Evolutionary conservation across 2,113 vertebrate species (phyloP), one percentile per base, ranked within the genome.

Genomic region (Oncorhynchus mykiss): DNA sequence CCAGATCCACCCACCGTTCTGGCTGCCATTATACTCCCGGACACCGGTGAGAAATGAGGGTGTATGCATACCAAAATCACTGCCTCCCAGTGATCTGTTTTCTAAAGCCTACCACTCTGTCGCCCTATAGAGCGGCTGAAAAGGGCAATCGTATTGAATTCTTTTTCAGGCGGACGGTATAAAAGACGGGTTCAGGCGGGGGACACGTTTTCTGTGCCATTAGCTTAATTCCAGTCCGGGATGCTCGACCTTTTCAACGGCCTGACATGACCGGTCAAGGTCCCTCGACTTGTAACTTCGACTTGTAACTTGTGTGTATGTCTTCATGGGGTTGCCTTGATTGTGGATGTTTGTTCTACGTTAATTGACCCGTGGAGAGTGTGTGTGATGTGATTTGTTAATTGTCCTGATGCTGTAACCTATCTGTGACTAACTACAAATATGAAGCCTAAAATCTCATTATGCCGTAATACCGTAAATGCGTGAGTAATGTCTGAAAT

Each of bases 141-240:
- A 85, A 86, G 76, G 71, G 27, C 16, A 9, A 20, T 75, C 85
- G 79, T 90, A 83, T 85, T 88, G 84, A 88, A 88, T 88, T 87
- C 72, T 27, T 76, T 85, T 91, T 90, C 78, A 87, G 81, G 84
- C 70, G 78, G 90, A 88, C 82, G 86, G 81, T 86, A 79, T 87
- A 80, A 79, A 62, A 34, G 78, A 45, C 72, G 89, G 86, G 92
- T 92, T 93, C 92, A 92, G 2, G 68, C 70, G 80, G 78, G 91
- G 92, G 91, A 66, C 91, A 92, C 84, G 85, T 90, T 88, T 91
- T 91, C 86, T 88, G 62, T 82, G 67, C 84, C 89, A 84, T 88
- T 87, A 86, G 85, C 83, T 89, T 88, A 72, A 60, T 85, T 88
- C 86, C 86, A 85, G 85, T 67, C 77, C 54, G 34, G 80, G 54